phyloP scores from a whole-genome alignment of 2,113 vertebrate species.

The Phyllopteryx taeniolatus region DNA sequence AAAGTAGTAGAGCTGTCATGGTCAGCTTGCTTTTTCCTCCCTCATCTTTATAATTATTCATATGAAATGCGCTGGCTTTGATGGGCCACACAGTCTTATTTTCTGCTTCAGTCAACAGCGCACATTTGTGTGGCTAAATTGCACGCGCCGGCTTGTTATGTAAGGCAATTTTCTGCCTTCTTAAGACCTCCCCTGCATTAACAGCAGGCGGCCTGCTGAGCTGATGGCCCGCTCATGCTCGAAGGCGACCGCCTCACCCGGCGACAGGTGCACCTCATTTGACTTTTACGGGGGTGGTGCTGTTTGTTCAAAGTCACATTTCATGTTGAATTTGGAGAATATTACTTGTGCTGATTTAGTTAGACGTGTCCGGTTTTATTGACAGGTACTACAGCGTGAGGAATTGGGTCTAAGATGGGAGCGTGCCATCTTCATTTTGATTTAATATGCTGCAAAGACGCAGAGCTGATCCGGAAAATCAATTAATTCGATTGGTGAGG shows the following conservation, averaged over 20 bases:
- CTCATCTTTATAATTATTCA: slow-evolving; percentile 80
- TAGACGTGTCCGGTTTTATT: slow-evolving; percentile 31
- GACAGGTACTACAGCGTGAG: slow-evolving; percentile 5
- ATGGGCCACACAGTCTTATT: slow-evolving; percentile 96
- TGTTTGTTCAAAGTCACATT: not conserved
- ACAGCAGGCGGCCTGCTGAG: slow-evolving; percentile 63
- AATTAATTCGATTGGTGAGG: slow-evolving; percentile 53
- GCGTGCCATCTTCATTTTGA: slow-evolving; percentile 65
- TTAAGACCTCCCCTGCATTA: slow-evolving; percentile 80
- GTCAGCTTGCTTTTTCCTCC: slow-evolving; percentile 65
- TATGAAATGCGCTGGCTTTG: slow-evolving; percentile 86
- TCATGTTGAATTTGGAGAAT: not conserved
- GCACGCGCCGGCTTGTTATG: slow-evolving; percentile 70
- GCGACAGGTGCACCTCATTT: slow-evolving; percentile 1
- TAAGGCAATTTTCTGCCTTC: slow-evolving; percentile 84
- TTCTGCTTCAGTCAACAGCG: slow-evolving; percentile 99
- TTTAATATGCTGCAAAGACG: slow-evolving; percentile 52
- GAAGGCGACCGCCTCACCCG: slow-evolving; percentile 24
- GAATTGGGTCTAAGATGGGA: slow-evolving; percentile 40
- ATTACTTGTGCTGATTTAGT: not conserved
- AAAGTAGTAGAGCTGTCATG: slow-evolving; percentile 76
- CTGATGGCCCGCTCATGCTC: slow-evolving; percentile 54
- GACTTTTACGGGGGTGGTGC: not conserved
- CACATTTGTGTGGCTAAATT: slow-evolving; percentile 87
- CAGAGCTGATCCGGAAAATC: slow-evolving; percentile 63